Percentiles rank a stretch among this genome's conserved stretches.
phyloP scores from a whole-genome alignment of 2,797 vertebrate species.

The Paratrypauchen microcephalus region DNA sequence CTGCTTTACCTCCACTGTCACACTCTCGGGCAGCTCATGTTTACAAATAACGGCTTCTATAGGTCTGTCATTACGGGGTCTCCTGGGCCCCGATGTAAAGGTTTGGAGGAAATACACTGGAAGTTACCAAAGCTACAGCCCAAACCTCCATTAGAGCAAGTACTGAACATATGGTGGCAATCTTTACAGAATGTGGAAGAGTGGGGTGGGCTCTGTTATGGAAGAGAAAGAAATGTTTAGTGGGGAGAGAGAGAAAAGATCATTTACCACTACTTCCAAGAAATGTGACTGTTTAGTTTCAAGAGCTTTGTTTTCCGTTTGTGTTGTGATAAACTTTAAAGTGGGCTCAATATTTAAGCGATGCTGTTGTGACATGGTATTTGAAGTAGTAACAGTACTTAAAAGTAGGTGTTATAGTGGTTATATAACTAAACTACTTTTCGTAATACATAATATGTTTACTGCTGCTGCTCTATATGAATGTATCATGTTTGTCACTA shows the following conservation, averaged over 20 bases:
- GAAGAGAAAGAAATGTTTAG: conserved; percentile 28
- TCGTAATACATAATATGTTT: no score
- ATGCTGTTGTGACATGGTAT: not conserved
- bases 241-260: conserved; percentile 21
- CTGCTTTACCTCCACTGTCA: conserved; percentile 3
- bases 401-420: no score
- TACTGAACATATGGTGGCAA: conserved; percentile 66
- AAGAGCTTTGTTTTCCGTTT: conserved; percentile 48
- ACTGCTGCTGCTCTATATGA: no score
- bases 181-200: conserved; percentile 49
- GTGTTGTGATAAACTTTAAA: conserved; percentile 40
- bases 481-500: no score
- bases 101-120: conserved; percentile 31
- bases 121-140: conserved; percentile 34
- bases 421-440: no score
- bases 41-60: conserved; percentile 8
- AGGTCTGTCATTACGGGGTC: conserved; percentile 20
- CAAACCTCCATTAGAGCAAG: conserved; percentile 38
- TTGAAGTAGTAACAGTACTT: not conserved
- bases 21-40: not conserved
- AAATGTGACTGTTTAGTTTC: conserved; percentile 65
- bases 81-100: conserved; percentile 38
- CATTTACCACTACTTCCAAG: conserved; percentile 59
- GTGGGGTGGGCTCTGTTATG: conserved; percentile 27
- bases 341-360: conserved; percentile 21